These are phyloP conservation scores for Proteles cristata DNA, from an alignment of 2,113 vertebrate genomes.

Conservation along the genomic window DNA sequence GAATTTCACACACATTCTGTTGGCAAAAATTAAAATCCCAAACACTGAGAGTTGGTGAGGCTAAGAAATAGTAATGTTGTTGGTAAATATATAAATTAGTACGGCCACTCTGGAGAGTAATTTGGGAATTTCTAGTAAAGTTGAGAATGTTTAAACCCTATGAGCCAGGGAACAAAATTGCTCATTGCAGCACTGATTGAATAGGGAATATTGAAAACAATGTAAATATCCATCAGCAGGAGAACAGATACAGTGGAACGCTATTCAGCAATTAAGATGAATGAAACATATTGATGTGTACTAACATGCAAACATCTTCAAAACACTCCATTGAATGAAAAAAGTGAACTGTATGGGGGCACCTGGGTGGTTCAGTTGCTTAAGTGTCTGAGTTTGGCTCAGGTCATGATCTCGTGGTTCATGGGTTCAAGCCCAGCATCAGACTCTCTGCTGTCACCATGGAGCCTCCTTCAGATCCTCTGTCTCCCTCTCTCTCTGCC, in stretches of 20 bases:
- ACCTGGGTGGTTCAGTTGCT: too few relatives aligned
- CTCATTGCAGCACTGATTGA: not conserved
- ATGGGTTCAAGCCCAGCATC: too few relatives aligned
- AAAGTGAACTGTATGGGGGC: not conserved
- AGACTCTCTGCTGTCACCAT: too few relatives aligned
- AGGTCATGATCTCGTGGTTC: too few relatives aligned
- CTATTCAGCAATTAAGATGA: not conserved
- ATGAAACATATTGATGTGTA: not conserved
- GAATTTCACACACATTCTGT: not conserved
- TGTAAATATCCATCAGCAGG: not conserved
- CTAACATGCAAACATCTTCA: not conserved
- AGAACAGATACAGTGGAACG: not conserved
- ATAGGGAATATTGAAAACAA: not conserved
- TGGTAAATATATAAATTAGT: not conserved
- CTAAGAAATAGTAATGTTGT: not conserved
- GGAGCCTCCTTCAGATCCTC: too few relatives aligned
- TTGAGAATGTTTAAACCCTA: not conserved
- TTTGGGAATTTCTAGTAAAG: not conserved
- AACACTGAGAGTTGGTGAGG: not conserved
- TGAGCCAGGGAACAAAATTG: not conserved
- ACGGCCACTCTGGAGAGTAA: not conserved
- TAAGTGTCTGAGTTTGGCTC: too few relatives aligned
- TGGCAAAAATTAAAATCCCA: not conserved
- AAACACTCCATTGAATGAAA: not conserved
- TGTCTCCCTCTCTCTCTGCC: too few relatives aligned